A percentile compares a stretch with the other conserved stretches of the same genome.
Conservation (phyloP, 1,140 invertebrate genomes). For the Ladona fulva region DNA sequence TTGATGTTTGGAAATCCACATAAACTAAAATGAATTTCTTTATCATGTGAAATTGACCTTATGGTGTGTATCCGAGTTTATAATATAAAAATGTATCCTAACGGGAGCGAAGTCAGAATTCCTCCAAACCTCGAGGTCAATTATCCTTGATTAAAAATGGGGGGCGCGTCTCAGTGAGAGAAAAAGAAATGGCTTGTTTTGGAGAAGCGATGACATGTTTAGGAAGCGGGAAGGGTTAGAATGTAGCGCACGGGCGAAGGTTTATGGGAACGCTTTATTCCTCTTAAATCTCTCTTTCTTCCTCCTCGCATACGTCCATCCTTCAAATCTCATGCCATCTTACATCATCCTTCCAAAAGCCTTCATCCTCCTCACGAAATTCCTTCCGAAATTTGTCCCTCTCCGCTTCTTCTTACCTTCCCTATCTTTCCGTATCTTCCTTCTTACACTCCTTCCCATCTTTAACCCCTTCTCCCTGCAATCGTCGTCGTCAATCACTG, state of each 20-base stretch:
- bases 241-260: background rate
- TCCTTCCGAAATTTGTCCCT: background rate
- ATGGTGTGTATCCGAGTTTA: no score
- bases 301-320: background rate
- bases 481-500: slow-evolving; percentile 3
- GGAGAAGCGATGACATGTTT: background rate
- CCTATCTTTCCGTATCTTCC: background rate
- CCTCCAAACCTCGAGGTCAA: no score
- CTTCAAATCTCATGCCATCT: background rate
- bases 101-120: no score
- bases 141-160: no score
- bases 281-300: background rate
- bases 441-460: background rate
- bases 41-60: no score
- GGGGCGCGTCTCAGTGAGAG: no score
- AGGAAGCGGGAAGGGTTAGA: background rate
- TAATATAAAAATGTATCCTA: no score
- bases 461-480: background rate
- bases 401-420: background rate
- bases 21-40: no score
- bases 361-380: background rate
- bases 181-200: no score
- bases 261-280: background rate
- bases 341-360: background rate
- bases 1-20: no score